Percentiles rank a stretch among this genome's conserved stretches.
Evolutionary conservation across 1,140 invertebrate genomes (phyloP).

Genomic region (Drosophila triauraria): DNA sequence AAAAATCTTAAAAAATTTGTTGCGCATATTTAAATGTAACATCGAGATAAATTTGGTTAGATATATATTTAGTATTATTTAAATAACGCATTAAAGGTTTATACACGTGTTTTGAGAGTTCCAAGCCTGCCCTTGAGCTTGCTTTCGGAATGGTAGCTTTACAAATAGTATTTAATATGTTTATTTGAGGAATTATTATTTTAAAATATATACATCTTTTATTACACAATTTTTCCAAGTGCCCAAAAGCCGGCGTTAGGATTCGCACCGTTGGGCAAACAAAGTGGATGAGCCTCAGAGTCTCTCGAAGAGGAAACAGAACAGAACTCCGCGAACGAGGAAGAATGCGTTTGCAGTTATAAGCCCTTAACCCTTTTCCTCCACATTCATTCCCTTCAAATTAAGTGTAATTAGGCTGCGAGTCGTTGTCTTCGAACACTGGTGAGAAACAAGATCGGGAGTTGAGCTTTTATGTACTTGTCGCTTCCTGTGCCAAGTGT

Average conservation of each 20-base stretch:
- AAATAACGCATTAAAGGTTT: not conserved
- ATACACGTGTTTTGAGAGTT: not conserved
- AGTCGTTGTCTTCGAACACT: conserved; percentile 34
- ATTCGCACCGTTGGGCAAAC: conserved; percentile 77
- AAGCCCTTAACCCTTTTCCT: conserved; percentile 21
- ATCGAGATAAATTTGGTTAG: fast-evolving
- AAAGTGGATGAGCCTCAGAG: conserved; percentile 30
- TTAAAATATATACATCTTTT: no score
- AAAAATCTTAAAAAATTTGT: not conserved
- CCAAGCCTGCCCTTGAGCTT: not conserved
- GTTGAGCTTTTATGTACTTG: conserved; percentile 41
- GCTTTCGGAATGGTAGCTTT: no score
- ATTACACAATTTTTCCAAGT: not conserved
- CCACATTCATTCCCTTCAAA: conserved; percentile 67
- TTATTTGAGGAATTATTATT: not conserved
- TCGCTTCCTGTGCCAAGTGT: conserved; percentile 39
- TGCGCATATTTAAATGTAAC: no score
- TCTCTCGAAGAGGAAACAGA: conserved; percentile 10
- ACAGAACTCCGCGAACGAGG: conserved; percentile 17
- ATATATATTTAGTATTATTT: not conserved
- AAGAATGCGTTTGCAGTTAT: conserved; percentile 53
- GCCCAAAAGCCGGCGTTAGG: conserved; percentile 59
- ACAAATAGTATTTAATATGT: no score
- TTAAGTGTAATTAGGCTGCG: conserved; percentile 79
- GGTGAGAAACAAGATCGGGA: conserved; percentile 37